A percentile compares a stretch with the other conserved stretches of the same genome.
Conservation (phyloP, 2,888 invertebrate genomes). For the Orthosia cruda region DNA sequence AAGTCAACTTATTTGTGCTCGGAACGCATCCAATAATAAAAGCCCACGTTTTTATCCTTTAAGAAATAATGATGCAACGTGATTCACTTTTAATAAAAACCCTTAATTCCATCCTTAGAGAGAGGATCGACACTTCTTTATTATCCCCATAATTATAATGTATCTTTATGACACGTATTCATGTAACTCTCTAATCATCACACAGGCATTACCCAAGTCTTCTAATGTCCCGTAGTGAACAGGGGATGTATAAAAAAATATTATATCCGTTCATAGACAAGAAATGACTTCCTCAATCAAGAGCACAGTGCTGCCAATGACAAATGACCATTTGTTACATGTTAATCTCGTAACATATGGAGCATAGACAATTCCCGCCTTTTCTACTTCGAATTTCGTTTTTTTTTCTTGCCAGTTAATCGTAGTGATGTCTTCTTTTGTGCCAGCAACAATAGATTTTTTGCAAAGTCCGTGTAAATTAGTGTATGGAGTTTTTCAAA, state of each 20-base stretch:
- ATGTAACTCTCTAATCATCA: slow-evolving; percentile 79
- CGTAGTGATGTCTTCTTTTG: slow-evolving; percentile 90
- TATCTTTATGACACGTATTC: slow-evolving; percentile 63
- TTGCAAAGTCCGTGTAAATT: slow-evolving; percentile 86
- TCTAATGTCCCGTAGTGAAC: slow-evolving; percentile 83
- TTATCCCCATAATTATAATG: slow-evolving; percentile 56
- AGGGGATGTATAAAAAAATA: slow-evolving; percentile 86
- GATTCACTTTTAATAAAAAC: slow-evolving; percentile 47
- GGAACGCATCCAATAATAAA: slow-evolving; percentile 17
- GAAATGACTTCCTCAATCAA: slow-evolving; percentile 92
- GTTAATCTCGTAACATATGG: slow-evolving; percentile 90
- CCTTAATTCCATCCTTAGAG: slow-evolving; percentile 47
- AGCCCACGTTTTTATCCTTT: slow-evolving; percentile 15
- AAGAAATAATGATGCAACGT: slow-evolving; percentile 18
- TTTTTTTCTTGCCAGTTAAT: slow-evolving; percentile 74
- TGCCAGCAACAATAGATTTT: slow-evolving; percentile 88
- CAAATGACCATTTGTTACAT: slow-evolving; percentile 89
- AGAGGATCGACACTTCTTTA: slow-evolving; percentile 45
- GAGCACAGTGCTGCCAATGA: slow-evolving; percentile 82
- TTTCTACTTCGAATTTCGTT: slow-evolving; percentile 82
- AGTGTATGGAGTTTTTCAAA: slow-evolving; percentile 82
- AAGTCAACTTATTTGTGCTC: not conserved
- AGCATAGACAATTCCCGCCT: slow-evolving; percentile 85
- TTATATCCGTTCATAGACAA: slow-evolving; percentile 89
- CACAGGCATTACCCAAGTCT: slow-evolving; percentile 78